phyloP scores from a whole-genome alignment of 37 sponge, comb jelly and placozoan genomes.

The Aplysina aerophoba region DNA sequence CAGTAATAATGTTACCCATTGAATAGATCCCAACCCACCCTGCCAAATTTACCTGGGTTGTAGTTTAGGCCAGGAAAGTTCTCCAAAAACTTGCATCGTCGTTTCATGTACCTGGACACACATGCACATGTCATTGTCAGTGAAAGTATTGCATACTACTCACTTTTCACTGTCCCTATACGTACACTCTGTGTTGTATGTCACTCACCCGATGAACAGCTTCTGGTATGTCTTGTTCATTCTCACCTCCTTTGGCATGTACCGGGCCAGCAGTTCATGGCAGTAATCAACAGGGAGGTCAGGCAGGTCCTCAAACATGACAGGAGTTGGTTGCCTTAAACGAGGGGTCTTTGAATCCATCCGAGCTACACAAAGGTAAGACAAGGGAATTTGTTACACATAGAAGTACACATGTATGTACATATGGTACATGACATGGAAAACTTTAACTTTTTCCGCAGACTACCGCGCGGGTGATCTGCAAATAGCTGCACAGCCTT shows the following conservation, averaged over 20 bases:
- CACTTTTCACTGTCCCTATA: too few relatives aligned
- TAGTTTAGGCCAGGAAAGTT: constrained; percentile 63
- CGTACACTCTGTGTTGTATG: not conserved
- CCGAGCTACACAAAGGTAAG: not conserved
- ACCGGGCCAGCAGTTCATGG: constrained; percentile 52
- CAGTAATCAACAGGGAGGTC: constrained; percentile 56
- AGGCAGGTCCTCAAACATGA: constrained; percentile 23
- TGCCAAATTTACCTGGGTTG: constrained; percentile 48
- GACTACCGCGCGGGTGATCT: too few relatives aligned
- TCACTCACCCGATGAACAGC: constrained; percentile 78
- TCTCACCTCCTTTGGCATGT: constrained; percentile 72
- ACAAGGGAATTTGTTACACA: not conserved
- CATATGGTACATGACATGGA: too few relatives aligned
- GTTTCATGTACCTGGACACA: constrained; percentile 60
- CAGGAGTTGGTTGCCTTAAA: not conserved
- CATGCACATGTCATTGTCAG: not conserved
- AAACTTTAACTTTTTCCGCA: too few relatives aligned
- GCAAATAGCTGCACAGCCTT: too few relatives aligned
- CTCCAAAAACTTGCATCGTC: constrained; percentile 70
- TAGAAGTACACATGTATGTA: not conserved
- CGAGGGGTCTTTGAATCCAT: too few relatives aligned
- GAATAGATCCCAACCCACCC: too few relatives aligned
- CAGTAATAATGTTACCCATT: too few relatives aligned
- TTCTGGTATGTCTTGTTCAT: constrained; percentile 70
- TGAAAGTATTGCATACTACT: too few relatives aligned